Conservation (phyloP, 1,140 invertebrate genomes). For the Pogonus chalceus region DNA sequence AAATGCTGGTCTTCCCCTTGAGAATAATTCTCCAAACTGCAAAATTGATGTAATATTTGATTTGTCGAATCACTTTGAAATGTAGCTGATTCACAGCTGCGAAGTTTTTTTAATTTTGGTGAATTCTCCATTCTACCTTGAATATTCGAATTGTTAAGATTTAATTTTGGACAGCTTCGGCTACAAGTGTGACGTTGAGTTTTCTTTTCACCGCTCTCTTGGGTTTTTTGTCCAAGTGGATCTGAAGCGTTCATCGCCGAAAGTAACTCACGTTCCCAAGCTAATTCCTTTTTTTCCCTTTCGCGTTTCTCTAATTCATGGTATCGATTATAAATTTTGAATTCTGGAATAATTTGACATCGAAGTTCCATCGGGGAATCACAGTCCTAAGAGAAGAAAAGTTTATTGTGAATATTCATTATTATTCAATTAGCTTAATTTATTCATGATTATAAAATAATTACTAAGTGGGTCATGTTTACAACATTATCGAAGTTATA, state of each 20-base stretch:
- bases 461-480: too few species aligned
- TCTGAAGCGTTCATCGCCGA: slow-evolving; percentile 46
- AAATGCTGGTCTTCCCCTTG: not conserved
- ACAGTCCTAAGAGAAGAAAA: slow-evolving; percentile 29
- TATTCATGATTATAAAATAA: too few species aligned
- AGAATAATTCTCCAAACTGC: not conserved
- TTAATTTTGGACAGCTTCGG: slow-evolving; percentile 13
- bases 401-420: too few species aligned
- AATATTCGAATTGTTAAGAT: not conserved
- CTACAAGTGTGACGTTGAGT: slow-evolving; percentile 12
- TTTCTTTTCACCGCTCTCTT: not conserved
- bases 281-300: slow-evolving; percentile 54
- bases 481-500: too few species aligned
- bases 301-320: slow-evolving; percentile 48
- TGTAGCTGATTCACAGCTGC: slow-evolving; percentile 11
- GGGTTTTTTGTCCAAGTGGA: slow-evolving; percentile 15
- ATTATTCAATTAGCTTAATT: too few species aligned
- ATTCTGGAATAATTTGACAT: slow-evolving; percentile 41
- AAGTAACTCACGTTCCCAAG: slow-evolving; percentile 60
- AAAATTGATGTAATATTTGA: not conserved
- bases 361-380: slow-evolving; percentile 29
- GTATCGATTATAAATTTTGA: slow-evolving; percentile 62
- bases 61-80: not conserved
- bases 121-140: slow-evolving; percentile 9
- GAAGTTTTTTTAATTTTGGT: slow-evolving; percentile 6